Conservation (phyloP, 2,113 vertebrate genomes). For the Ciconia stormi region DNA sequence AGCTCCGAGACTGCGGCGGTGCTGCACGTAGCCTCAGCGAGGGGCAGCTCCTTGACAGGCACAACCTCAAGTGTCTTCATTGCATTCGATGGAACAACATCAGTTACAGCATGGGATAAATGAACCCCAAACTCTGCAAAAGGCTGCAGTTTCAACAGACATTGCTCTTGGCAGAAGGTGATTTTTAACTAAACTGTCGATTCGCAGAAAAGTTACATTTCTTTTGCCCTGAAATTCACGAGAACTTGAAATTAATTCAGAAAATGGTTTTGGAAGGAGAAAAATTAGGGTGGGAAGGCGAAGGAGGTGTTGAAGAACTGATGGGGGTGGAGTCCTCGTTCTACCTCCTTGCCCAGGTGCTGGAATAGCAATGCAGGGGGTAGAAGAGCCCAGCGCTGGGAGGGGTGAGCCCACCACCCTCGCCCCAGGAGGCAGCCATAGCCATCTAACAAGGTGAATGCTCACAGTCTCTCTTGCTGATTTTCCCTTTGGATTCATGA, state of each 20-base stretch:
- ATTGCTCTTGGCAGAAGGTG: background rate
- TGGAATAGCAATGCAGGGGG: background rate
- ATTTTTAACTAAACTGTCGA: background rate
- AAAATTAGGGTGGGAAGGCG: background rate
- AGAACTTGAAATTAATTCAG: background rate
- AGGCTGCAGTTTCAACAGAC: background rate
- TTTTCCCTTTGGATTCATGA: background rate
- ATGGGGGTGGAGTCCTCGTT: background rate
- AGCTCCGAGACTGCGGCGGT: rapidly evolving
- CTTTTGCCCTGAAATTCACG: background rate
- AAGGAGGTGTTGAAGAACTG: background rate
- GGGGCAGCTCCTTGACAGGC: background rate
- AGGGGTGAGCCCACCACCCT: background rate
- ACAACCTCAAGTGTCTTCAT: background rate
- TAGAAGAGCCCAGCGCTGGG: background rate
- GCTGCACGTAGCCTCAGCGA: background rate
- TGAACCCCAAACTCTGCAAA: background rate
- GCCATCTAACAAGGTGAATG: background rate
- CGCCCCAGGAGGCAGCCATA: background rate
- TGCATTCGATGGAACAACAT: background rate
- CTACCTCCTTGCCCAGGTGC: background rate
- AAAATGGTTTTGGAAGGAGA: background rate
- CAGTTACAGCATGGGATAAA: rapidly evolving
- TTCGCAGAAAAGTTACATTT: background rate
- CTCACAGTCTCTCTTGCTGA: background rate